These are phyloP conservation scores for Tachysurus vachellii DNA, from an alignment of 2,113 vertebrate genomes.

Conservation along the genomic window DNA sequence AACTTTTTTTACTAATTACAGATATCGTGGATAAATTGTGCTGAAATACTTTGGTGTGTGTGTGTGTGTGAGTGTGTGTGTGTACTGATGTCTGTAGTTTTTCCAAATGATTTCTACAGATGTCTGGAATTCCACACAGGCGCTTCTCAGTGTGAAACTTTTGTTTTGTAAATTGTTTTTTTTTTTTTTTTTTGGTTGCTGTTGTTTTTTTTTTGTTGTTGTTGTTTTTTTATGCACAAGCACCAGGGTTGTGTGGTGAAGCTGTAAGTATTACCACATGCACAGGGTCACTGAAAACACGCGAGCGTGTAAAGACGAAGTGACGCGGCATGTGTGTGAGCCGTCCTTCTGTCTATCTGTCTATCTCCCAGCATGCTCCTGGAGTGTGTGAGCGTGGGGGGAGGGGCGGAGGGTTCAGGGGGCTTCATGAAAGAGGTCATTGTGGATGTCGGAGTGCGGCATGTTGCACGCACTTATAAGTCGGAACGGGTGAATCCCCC, in stretches of 20 bases:
- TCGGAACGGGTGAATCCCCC: slow-evolving; percentile 71
- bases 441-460: slow-evolving; percentile 69
- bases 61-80: background rate
- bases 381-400: slow-evolving; percentile 45
- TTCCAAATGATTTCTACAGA: slow-evolving; percentile 1
- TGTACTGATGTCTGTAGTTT: background rate
- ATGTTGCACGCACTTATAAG: slow-evolving; percentile 73
- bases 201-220: no score
- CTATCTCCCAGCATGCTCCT: slow-evolving; percentile 68
- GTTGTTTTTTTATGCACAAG: background rate
- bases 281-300: slow-evolving; percentile 12
- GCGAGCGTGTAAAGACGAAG: slow-evolving; percentile 45
- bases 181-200: background rate
- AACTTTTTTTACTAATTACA: no score
- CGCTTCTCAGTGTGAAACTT: background rate
- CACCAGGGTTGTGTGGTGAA: background rate
- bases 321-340: slow-evolving; percentile 57
- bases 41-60: background rate
- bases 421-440: slow-evolving; percentile 73
- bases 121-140: background rate
- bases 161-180: background rate
- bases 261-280: slow-evolving; percentile 37
- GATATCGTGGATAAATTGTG: background rate
- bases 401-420: slow-evolving; percentile 42
- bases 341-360: slow-evolving; percentile 56